These are phyloP conservation scores for Calliopsis andreniformis DNA, from an alignment of 1,140 invertebrate species.

Conservation along the genomic window DNA sequence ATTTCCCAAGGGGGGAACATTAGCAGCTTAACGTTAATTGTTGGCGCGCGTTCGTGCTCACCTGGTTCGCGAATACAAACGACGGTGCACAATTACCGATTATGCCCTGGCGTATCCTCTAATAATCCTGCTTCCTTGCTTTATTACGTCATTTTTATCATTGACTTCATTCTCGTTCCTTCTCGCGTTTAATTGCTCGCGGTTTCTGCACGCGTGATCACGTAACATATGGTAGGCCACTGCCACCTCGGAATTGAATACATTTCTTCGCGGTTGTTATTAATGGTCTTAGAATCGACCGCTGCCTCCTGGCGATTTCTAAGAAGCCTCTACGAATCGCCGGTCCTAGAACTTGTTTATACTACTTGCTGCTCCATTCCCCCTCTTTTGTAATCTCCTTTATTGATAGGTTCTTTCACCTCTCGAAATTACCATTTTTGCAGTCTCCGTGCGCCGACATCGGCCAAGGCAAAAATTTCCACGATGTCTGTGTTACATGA, in stretches of 20 bases:
- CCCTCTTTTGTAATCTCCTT: constrained; percentile 4
- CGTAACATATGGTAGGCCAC: constrained; percentile 14
- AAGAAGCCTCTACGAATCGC: neutral
- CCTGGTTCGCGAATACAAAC: neutral
- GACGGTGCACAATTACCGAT: neutral
- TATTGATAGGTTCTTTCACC: constrained; percentile 18
- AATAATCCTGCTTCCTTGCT: neutral
- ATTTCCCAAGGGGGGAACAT: neutral
- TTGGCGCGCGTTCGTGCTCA: neutral
- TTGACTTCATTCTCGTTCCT: constrained; percentile 8
- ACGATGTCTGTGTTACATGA: neutral
- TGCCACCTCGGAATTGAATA: neutral
- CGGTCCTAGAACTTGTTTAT: neutral
- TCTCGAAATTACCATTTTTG: constrained; percentile 10
- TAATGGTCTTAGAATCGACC: neutral
- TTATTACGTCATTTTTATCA: neutral
- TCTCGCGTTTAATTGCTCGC: constrained; percentile 11
- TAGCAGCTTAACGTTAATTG: neutral
- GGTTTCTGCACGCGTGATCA: neutral
- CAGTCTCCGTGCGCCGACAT: neutral
- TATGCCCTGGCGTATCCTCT: neutral
- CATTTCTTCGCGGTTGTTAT: neutral
- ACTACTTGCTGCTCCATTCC: neutral
- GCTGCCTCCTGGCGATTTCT: neutral
- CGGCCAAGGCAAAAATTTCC: neutral